Evolutionary conservation across 2,113 vertebrate genomes (phyloP).

Genomic region (Gobio gobio): DNA sequence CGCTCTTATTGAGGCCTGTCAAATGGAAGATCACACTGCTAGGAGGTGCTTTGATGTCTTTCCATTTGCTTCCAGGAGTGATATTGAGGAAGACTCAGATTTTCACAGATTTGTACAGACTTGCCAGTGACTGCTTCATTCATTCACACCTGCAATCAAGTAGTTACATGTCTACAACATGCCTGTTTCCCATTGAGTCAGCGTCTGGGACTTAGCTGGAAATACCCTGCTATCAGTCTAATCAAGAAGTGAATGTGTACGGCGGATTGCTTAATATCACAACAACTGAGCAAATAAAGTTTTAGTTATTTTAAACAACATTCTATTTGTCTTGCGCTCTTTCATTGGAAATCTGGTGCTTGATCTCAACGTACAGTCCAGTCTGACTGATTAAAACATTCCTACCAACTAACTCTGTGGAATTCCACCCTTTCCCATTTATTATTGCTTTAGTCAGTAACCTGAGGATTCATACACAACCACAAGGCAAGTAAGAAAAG

Average conservation of each 20-base stretch:
- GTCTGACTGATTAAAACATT: slow-evolving; percentile 3
- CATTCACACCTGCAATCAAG: slow-evolving; percentile 48
- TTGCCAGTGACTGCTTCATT: slow-evolving; percentile 47
- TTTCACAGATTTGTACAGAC: slow-evolving; percentile 47
- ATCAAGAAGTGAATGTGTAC: not conserved
- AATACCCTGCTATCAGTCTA: slow-evolving; percentile 42
- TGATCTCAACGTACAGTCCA: slow-evolving; percentile 4
- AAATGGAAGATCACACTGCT: not conserved
- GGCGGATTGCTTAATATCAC: slow-evolving; percentile 36
- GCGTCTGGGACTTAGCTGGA: slow-evolving; percentile 37
- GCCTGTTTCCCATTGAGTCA: slow-evolving; percentile 52
- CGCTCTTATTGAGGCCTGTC: slow-evolving; percentile 12
- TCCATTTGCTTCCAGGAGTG: not conserved
- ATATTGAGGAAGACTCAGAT: not conserved
- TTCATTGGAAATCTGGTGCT: not conserved
- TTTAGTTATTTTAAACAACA: not conserved
- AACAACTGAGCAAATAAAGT: slow-evolving; percentile 1
- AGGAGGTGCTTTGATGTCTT: slow-evolving; percentile 24
- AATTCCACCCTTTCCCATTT: not conserved
- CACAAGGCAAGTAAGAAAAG: not conserved
- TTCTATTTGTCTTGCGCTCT: not conserved
- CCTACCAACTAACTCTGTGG: not conserved
- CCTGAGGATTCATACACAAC: slow-evolving; percentile 16
- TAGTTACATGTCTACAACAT: slow-evolving; percentile 7
- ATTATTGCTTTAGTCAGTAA: slow-evolving; percentile 2